Evolutionary conservation across 1,140 invertebrate genomes (phyloP).

Genomic region (Mya arenaria): DNA sequence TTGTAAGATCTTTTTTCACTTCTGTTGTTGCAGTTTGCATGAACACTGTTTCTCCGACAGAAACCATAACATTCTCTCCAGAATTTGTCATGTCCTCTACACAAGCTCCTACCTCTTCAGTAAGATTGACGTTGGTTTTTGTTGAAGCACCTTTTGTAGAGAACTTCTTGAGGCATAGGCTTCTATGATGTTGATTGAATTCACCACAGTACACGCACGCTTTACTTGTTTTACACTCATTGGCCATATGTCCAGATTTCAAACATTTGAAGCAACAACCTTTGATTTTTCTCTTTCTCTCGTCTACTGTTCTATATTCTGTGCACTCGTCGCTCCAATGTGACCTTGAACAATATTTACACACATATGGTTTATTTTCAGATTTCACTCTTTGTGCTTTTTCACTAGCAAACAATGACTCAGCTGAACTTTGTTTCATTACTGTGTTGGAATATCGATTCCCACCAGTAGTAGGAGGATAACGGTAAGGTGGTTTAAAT

Average conservation of each 20-base stretch:
- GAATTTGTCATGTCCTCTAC: not conserved
- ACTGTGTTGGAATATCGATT: too few species aligned
- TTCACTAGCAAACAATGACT: too few species aligned
- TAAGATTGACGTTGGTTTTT: not conserved
- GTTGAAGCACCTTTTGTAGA: not conserved
- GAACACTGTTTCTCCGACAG: not conserved
- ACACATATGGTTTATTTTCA: too few species aligned
- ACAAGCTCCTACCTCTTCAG: not conserved
- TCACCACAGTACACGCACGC: conserved; percentile 33
- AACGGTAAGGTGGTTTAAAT: too few species aligned
- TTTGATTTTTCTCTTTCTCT: not conserved
- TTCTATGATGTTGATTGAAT: conserved; percentile 16
- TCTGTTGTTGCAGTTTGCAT: conserved; percentile 14
- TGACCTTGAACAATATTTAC: not conserved
- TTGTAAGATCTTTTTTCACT: not conserved
- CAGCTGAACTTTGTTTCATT: too few species aligned
- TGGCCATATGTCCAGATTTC: not conserved
- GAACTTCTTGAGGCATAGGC: conserved; percentile 27
- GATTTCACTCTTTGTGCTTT: too few species aligned
- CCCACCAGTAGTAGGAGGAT: too few species aligned
- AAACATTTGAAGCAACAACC: conserved; percentile 8
- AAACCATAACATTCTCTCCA: too few species aligned
- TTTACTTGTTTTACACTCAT: conserved; percentile 9
- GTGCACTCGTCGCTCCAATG: conserved; percentile 34
- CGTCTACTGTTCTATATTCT: not conserved